Evolutionary conservation across 2,888 invertebrate genomes (phyloP).

Genomic region (Scaptomyza cyrtandrae): DNA sequence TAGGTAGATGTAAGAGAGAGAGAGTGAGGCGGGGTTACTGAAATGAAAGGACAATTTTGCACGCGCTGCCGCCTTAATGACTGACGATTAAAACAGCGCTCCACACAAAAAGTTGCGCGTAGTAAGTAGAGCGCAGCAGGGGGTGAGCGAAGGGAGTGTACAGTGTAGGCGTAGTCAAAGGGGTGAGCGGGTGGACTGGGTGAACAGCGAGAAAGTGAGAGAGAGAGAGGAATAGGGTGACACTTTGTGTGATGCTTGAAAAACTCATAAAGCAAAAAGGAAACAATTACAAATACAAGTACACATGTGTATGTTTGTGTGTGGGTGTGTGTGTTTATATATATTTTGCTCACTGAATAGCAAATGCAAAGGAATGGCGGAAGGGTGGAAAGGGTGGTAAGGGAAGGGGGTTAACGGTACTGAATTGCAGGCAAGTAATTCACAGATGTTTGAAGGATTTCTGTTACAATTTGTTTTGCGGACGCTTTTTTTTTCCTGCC

Average conservation of each 20-base stretch:
- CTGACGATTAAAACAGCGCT: constrained; percentile 74
- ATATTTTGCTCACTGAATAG: constrained; percentile 12
- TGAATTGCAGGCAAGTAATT: constrained; percentile 41
- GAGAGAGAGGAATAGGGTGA: constrained; percentile 46
- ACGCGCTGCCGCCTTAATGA: constrained; percentile 75
- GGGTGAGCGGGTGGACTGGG: not conserved
- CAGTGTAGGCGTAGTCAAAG: not conserved
- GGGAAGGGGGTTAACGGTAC: not conserved
- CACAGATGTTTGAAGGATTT: constrained; percentile 77
- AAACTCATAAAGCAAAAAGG: constrained; percentile 79
- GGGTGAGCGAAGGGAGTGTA: not conserved
- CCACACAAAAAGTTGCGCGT: constrained; percentile 52
- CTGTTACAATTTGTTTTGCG: constrained; percentile 76
- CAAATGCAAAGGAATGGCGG: constrained; percentile 9
- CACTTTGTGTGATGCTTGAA: constrained; percentile 71
- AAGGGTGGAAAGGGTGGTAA: too few relatives aligned
- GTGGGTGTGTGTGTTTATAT: not conserved
- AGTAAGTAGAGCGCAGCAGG: constrained; percentile 20
- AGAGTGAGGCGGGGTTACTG: constrained; percentile 28
- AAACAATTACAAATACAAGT: constrained; percentile 73
- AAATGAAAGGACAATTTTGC: constrained; percentile 72
- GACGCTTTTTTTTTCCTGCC: constrained; percentile 27
- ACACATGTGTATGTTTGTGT: constrained; percentile 3
- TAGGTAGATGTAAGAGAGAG: not conserved
- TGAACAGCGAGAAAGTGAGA: constrained; percentile 22